These are phyloP conservation scores for Drosophila mojavensis DNA, from an alignment of 1,140 invertebrate genomes.

Conservation along the genomic window DNA sequence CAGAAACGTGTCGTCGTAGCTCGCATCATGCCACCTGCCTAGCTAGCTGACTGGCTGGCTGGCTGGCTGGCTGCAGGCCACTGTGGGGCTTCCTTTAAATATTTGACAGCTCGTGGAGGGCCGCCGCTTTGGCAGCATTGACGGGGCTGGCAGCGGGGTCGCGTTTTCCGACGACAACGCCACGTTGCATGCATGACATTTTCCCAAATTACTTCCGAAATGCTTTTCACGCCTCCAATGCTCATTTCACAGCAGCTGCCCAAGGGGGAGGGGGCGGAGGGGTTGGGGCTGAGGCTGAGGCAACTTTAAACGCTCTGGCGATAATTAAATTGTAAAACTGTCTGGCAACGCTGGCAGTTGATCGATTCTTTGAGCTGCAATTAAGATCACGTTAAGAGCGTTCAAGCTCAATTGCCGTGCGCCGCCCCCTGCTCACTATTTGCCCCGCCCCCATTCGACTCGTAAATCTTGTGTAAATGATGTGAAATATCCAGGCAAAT, in stretches of 20 bases:
- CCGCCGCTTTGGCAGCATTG: not conserved
- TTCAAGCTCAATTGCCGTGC: not conserved
- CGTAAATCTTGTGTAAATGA: conserved; percentile 4
- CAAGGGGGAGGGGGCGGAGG: too few relatives aligned
- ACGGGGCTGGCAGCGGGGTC: conserved; percentile 6
- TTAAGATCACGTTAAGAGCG: conserved; percentile 7
- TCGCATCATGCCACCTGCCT: conserved; percentile 27
- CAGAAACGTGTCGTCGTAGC: conserved; percentile 69
- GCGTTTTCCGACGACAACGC: conserved; percentile 9
- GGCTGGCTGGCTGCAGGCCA: not conserved
- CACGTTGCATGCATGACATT: conserved; percentile 54
- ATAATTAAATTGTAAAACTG: conserved; percentile 43
- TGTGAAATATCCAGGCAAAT: conserved; percentile 7
- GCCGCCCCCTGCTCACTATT: not conserved
- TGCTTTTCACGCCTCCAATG: conserved; percentile 44
- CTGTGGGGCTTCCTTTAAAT: conserved; percentile 37
- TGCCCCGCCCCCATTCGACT: not conserved
- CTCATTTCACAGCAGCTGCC: conserved; percentile 6
- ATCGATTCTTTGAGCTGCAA: conserved; percentile 10
- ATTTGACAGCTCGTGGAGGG: conserved; percentile 42
- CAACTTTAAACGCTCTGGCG: conserved; percentile 5
- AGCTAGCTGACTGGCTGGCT: too few relatives aligned
- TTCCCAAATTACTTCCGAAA: conserved; percentile 62
- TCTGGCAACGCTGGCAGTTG: not conserved
- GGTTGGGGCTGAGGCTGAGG: too few relatives aligned